phyloP scores from a whole-genome alignment of 92 coral and sea anemone genomes.

The Montipora capitata region DNA sequence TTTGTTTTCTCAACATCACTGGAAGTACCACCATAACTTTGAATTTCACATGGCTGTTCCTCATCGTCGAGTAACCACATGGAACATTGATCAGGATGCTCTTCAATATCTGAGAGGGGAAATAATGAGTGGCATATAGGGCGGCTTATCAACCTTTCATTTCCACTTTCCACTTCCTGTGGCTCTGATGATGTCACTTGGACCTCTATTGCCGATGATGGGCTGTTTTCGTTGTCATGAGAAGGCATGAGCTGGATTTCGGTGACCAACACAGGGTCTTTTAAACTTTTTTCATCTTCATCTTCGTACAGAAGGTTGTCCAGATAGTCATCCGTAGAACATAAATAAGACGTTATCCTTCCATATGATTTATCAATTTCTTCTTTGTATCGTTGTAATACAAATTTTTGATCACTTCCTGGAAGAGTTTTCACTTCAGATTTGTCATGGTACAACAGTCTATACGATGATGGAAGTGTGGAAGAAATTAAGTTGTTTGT shows the following conservation, averaged over 20 bases:
- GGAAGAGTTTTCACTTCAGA: conserved; percentile 39
- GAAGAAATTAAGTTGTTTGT: conserved; percentile 44
- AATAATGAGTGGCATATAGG: conserved; percentile 41
- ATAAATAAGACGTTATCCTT: conserved; percentile 16
- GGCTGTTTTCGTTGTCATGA: too few species aligned
- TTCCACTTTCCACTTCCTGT: conserved; percentile 13
- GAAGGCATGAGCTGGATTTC: conserved; percentile 17
- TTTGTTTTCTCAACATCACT: conserved; percentile 20
- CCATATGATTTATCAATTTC: conserved; percentile 40
- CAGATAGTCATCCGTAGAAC: conserved; percentile 43
- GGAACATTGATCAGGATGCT: conserved; percentile 50
- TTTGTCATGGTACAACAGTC: conserved; percentile 36
- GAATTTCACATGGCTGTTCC: conserved; percentile 18
- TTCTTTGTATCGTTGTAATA: conserved; percentile 30
- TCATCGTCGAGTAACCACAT: conserved; percentile 47
- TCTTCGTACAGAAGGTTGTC: conserved; percentile 20
- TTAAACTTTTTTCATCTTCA: conserved; percentile 21
- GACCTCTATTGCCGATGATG: conserved; percentile 35
- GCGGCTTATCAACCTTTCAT: conserved; percentile 30
- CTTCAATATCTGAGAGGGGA: conserved; percentile 43
- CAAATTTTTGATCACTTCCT: conserved; percentile 32
- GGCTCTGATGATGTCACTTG: conserved; percentile 35
- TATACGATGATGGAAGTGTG: conserved; percentile 32
- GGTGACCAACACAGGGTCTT: conserved; percentile 15
- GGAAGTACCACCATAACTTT: background rate